Evolutionary conservation across 2,888 invertebrate species (phyloP), one percentile per base, ranked within the genome.

Genomic region (Tachina lurida): DNA sequence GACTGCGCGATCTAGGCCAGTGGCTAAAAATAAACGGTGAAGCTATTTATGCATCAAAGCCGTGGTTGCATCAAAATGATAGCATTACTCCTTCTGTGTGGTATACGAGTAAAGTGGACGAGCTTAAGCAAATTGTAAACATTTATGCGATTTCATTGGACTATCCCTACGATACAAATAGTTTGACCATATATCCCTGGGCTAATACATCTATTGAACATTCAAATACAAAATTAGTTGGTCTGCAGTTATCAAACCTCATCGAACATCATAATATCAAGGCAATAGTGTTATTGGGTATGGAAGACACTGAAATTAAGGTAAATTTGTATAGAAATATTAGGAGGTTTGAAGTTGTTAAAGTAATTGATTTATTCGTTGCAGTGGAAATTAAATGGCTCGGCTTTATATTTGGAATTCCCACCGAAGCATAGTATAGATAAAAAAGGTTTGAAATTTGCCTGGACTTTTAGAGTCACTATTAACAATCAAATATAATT

Each of bases 11-110:
- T 88, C 94, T 98, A 88, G 98, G 98, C 0, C 88, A 93, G 17
- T 98, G 98, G 98, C 93, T 98, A 15, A 90, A 92, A 3, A 93
- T 95, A n/a, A 98, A 98, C 89, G 98, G 98, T 0, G 97, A 97
- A 90, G 97, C 97, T 0, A 97, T 98, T 88, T 98, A 97, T 90
- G 93, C 93, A 5, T 95, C 95, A 1, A 94, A 93, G 8, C 97
- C 98, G 0, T 98, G 98, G 97, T 91, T 90, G 1, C 93, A 94
- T 81, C 98, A 98, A 93, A 98, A 97, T 90, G 98, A 97, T 90
- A 95, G 96, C 0, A 70, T 94, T n/a, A 95, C 95, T 1, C 90
- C 94, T 0, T 93, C 94, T 79, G 95, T 97, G 12, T 98, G 98
- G 98, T 97, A 96, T 90, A 95, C 96, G 0, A 88, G 89, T n/a